These are phyloP conservation scores for Agrochola litura DNA, from an alignment of 2,888 invertebrate species.

Conservation along the genomic window DNA sequence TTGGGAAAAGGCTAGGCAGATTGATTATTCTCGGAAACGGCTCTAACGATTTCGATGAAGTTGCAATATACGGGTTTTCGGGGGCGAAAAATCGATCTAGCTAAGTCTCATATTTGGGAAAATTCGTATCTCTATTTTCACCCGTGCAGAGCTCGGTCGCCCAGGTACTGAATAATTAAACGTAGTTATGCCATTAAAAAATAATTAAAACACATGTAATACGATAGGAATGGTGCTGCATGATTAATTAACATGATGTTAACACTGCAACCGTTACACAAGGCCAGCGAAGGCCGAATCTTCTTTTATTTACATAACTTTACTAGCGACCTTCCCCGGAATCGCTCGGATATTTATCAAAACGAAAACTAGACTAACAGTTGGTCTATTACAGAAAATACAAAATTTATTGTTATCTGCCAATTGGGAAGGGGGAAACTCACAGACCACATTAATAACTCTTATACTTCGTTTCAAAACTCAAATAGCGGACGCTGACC, in stretches of 20 bases:
- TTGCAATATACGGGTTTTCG: no score
- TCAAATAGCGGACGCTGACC: no score
- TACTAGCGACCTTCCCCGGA: constrained; percentile 30
- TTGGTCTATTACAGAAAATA: not conserved
- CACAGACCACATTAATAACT: no score
- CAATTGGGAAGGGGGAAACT: no score
- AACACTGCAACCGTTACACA: constrained; percentile 46
- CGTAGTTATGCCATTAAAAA: constrained; percentile 9
- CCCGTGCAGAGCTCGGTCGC: no score
- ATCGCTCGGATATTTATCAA: constrained; percentile 8
- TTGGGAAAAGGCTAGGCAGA: no score
- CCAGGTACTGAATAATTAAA: not conserved
- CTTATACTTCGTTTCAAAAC: no score
- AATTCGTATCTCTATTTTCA: no score
- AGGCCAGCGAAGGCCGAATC: constrained; percentile 33
- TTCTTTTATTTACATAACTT: constrained; percentile 44
- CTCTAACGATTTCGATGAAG: no score
- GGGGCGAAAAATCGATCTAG: no score
- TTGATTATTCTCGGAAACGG: no score
- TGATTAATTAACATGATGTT: constrained; percentile 29
- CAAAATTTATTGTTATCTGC: not conserved
- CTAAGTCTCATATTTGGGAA: no score
- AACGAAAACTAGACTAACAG: not conserved
- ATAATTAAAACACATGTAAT: constrained; percentile 31
- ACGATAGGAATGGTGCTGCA: constrained; percentile 24